phyloP scores from a whole-genome alignment of 2,797 vertebrate species.

The Poeciliopsis turneri region DNA sequence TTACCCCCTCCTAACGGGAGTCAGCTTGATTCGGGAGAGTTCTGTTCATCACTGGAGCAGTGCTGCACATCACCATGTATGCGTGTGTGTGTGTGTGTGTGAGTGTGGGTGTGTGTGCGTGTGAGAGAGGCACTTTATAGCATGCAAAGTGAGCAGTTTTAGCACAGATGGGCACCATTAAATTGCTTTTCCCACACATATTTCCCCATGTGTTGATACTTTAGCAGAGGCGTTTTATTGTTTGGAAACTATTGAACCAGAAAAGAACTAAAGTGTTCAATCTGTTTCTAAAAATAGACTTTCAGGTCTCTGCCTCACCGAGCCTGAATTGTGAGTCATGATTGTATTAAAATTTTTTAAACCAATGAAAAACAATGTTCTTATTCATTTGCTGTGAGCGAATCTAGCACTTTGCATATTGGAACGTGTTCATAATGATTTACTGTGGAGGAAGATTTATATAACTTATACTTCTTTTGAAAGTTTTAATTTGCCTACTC shows the following conservation, averaged over 20 bases:
- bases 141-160: slow-evolving; percentile 49
- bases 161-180: slow-evolving; percentile 57
- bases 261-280: slow-evolving; percentile 20
- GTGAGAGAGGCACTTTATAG: slow-evolving; percentile 36
- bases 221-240: slow-evolving; percentile 45
- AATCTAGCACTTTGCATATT: not conserved
- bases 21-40: slow-evolving; percentile 57
- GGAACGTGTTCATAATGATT: not conserved
- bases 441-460: not conserved
- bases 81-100: slow-evolving; percentile 13
- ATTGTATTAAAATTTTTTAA: not conserved
- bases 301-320: not conserved
- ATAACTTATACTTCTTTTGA: not conserved
- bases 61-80: slow-evolving; percentile 23
- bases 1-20: slow-evolving; percentile 63
- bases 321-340: not conserved
- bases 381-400: not conserved
- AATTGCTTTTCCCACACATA: slow-evolving; percentile 51
- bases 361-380: not conserved
- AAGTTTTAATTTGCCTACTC: not conserved
- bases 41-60: slow-evolving; percentile 59
- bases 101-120: slow-evolving; percentile 20
- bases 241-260: slow-evolving; percentile 24
- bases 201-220: slow-evolving; percentile 39
- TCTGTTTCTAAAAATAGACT: slow-evolving; percentile 2